A percentile compares a stretch with the other conserved stretches of the same genome.
Conservation (phyloP, 23 tunicate species). For the Styela plicata region DNA sequence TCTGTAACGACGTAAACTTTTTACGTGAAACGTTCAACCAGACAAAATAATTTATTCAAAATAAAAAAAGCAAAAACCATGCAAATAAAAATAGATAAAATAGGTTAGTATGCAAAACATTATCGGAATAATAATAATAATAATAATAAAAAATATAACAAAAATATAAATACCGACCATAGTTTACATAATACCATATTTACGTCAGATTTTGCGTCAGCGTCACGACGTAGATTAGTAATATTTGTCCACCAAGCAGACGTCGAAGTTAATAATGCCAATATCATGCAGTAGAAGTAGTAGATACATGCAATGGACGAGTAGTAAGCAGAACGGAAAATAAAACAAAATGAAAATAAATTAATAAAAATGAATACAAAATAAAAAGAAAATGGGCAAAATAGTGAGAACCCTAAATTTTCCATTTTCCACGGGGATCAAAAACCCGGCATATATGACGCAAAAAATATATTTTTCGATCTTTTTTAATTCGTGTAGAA, state of each 20-base stretch:
- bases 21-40: background rate
- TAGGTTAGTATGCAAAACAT: background rate
- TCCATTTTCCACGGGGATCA: too few relatives aligned
- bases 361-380: background rate
- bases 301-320: background rate
- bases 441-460: too few relatives aligned
- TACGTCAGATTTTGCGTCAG: background rate
- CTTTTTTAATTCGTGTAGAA: too few relatives aligned
- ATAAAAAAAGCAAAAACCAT: background rate
- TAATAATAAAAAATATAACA: background rate
- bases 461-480: too few relatives aligned
- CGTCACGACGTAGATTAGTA: too few relatives aligned
- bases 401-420: too few relatives aligned
- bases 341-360: background rate
- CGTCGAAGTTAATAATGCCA: background rate
- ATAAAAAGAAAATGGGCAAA: too few relatives aligned
- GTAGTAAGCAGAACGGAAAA: background rate
- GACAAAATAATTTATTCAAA: background rate
- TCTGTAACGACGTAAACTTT: conserved; percentile 32
- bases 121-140: background rate
- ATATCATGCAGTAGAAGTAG: conserved; percentile 8
- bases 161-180: conserved; percentile 3
- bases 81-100: background rate
- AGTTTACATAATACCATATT: background rate
- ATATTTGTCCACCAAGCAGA: background rate